Evolutionary conservation across 2,797 vertebrate genomes (phyloP).

Genomic region (Lates japonicus): DNA sequence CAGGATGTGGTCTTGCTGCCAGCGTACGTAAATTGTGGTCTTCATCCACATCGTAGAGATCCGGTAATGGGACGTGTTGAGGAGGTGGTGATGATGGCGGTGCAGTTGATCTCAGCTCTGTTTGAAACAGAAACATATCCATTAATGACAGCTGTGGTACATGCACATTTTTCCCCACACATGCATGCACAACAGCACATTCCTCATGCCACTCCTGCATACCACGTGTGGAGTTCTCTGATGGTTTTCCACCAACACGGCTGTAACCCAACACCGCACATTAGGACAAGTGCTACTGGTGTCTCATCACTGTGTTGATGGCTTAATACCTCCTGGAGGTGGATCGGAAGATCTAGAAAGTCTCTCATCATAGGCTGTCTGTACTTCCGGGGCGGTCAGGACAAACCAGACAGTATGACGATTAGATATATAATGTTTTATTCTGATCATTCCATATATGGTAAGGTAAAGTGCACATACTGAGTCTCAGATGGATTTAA

Average conservation of each 20-base stretch:
- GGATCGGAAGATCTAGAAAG: constrained; percentile 59
- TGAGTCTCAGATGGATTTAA: background rate
- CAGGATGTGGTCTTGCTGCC: constrained; percentile 98
- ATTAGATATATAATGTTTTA: constrained; percentile 12
- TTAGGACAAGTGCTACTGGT: constrained; percentile 77
- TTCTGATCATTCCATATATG: background rate
- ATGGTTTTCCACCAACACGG: constrained; percentile 73
- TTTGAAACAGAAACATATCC: constrained; percentile 50
- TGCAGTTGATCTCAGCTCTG: constrained; percentile 94
- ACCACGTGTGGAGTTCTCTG: constrained; percentile 64
- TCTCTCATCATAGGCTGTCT: constrained; percentile 40
- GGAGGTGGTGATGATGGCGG: constrained; percentile 95
- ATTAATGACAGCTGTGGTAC: constrained; percentile 64
- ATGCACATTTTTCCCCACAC: constrained; percentile 37
- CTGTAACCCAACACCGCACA: constrained; percentile 75
- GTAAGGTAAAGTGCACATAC: background rate
- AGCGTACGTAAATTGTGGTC: constrained; percentile 98
- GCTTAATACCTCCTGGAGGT: constrained; percentile 71
- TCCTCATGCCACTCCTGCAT: constrained; percentile 57
- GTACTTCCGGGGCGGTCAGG: constrained; percentile 3
- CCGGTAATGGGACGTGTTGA: constrained; percentile 95
- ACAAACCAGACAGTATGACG: constrained; percentile 11
- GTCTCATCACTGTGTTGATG: constrained; percentile 75
- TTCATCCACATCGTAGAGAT: constrained; percentile 98
- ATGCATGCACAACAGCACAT: constrained; percentile 54